These are phyloP conservation scores for Eristalis arbustorum DNA, from an alignment of 2,888 invertebrate genomes.

Conservation along the genomic window DNA sequence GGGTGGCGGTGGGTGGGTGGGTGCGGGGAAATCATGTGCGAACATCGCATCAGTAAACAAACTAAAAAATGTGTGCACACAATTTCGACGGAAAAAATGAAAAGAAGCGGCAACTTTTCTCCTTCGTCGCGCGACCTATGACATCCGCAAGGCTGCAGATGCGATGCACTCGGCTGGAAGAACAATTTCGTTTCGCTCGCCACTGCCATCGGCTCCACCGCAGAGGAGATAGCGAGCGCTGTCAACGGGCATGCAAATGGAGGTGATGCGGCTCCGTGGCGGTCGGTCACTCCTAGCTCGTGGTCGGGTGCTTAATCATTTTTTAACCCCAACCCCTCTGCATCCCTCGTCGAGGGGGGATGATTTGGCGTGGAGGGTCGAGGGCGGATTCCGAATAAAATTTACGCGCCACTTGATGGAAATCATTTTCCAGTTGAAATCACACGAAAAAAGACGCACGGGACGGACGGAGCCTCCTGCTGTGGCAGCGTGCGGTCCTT, in stretches of 20 bases:
- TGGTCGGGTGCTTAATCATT: neutral
- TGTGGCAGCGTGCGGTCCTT: slow-evolving; percentile 17
- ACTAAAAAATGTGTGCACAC: slow-evolving; percentile 52
- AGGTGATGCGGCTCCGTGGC: neutral
- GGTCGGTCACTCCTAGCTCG: neutral
- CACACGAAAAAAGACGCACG: slow-evolving; percentile 9
- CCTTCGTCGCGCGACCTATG: slow-evolving; percentile 50
- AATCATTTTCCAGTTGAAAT: slow-evolving; percentile 64
- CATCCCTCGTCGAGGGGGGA: neutral
- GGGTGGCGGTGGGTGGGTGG: no score
- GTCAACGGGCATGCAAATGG: neutral
- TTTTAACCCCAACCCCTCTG: neutral
- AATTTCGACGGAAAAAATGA: slow-evolving; percentile 9
- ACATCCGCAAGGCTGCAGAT: slow-evolving; percentile 61
- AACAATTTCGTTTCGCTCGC: slow-evolving; percentile 44
- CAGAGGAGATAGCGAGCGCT: neutral
- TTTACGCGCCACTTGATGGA: slow-evolving; percentile 40
- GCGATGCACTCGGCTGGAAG: slow-evolving; percentile 51
- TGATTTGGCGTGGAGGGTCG: neutral
- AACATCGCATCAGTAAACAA: slow-evolving; percentile 60
- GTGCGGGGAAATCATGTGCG: slow-evolving; percentile 51
- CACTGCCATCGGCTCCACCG: neutral
- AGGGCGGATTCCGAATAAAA: slow-evolving; percentile 17
- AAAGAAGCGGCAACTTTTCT: neutral
- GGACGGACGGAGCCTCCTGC: neutral